These are phyloP conservation scores for Elachura formosa DNA, from an alignment of 2,113 vertebrate species.

Conservation along the genomic window DNA sequence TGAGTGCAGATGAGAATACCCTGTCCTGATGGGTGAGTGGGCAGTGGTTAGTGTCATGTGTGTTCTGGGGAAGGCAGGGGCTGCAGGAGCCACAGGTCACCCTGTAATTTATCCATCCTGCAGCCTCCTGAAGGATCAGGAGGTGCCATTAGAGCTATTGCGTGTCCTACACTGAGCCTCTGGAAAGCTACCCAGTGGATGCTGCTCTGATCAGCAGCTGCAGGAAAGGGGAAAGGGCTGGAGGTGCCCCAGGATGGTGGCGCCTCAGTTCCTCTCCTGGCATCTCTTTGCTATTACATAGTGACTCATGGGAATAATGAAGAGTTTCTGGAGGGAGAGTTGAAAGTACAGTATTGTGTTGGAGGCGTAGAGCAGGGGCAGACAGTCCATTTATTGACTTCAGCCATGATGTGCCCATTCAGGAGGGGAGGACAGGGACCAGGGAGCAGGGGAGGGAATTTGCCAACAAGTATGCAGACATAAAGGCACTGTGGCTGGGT, in stretches of 20 bases:
- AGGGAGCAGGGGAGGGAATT: neutral
- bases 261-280: neutral
- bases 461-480: neutral
- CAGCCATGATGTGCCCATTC: neutral
- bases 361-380: neutral
- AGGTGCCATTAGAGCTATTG: neutral
- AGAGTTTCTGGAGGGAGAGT: neutral
- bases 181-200: neutral
- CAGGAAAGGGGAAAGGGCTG: neutral
- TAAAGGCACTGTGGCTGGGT: neutral
- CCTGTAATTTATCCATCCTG: neutral
- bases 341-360: neutral
- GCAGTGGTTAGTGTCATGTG: neutral
- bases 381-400: neutral
- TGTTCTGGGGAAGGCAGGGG: neutral
- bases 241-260: neutral
- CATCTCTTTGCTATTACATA: neutral
- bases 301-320: neutral
- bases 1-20: neutral
- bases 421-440: neutral
- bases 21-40: neutral
- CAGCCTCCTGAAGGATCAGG: neutral
- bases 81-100: neutral
- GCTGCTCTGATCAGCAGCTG: neutral
- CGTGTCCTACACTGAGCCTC: rapidly evolving